Base-by-base conservation (phyloP, 2,797 vertebrate species). In the Peromyscus aztecus region DNA sequence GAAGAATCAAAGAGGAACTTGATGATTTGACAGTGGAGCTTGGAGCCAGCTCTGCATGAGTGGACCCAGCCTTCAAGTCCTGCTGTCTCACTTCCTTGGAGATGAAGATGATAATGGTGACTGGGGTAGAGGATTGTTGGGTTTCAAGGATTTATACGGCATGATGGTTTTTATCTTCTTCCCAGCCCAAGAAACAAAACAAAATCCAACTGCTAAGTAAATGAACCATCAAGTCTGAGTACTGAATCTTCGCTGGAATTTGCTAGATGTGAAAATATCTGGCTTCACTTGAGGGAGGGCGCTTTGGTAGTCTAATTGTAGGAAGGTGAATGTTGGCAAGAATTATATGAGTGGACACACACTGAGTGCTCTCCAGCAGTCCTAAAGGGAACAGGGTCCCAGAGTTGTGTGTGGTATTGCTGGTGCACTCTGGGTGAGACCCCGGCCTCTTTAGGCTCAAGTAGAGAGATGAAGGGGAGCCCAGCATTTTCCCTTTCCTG, bases 151-250 rank as follows among this genome's bases (percentile, higher is more conserved):
- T 96, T 92, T 80, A 71, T 81, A 67, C 4, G 17, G 46, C 71
- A 40, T n/a, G 91, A 40, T 97, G 82, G 55, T 96, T 94, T 96
- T 86, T 92, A 85, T 95, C 43, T 24, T 87, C n/a, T 91, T 94
- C 49, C 71, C 52, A 95, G 92, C 19, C 65, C 89, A 71, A 92
- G 95, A 87, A 94, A 90, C 40, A 95, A 95, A 86, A 82, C 24
- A 46, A 80, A 96, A 89, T 43, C 8, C 63, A 93, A 65, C 19
- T 23, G 16, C 75, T 87, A 67, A 6, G n/a, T 87, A 57, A 96
- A 96, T 37, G 75, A 96, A 88, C 34, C 40, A 88, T 57, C 77
- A 82, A 89, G 43, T 61, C 91, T 92, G 67, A 49, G 27, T 34
- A 43, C 17, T 71, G 61, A 55, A 94, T 0, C 21, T 63, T 88